Conservation (phyloP, 2,797 vertebrate genomes). For the Telmatherina bonti region DNA sequence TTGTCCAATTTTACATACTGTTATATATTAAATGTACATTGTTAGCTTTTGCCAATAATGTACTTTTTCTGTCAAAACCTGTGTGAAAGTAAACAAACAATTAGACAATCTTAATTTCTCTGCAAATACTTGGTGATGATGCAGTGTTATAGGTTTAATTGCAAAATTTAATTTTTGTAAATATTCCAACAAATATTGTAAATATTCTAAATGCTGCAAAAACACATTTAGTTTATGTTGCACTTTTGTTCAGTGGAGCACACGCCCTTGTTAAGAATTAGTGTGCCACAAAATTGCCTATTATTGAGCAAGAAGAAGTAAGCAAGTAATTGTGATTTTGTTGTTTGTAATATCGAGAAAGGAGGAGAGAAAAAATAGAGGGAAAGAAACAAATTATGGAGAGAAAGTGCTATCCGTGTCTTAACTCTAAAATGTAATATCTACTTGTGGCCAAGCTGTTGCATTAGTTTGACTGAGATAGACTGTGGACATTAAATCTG, state of each 20-base stretch:
- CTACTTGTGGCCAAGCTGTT: background rate
- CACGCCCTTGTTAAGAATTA: background rate
- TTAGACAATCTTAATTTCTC: background rate
- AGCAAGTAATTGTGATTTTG: too few species aligned
- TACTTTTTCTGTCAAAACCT: background rate
- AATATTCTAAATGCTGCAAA: background rate
- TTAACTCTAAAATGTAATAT: background rate
- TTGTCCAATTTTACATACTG: background rate
- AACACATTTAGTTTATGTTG: background rate
- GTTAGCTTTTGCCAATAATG: background rate
- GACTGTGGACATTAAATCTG: background rate
- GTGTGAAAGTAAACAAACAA: background rate
- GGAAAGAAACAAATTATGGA: too few species aligned
- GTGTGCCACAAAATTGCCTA: background rate
- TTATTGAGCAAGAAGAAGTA: background rate
- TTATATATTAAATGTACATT: too few species aligned
- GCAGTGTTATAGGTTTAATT: too few species aligned
- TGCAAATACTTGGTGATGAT: background rate
- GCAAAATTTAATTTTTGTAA: too few species aligned
- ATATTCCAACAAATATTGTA: too few species aligned
- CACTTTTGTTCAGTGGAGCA: background rate
- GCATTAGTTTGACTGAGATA: background rate
- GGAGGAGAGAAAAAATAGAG: too few species aligned
- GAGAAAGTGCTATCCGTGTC: too few species aligned
- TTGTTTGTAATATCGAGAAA: too few species aligned